Base-by-base conservation (phyloP, 2,113 vertebrate genomes). In the Nerophis ophidion region DNA sequence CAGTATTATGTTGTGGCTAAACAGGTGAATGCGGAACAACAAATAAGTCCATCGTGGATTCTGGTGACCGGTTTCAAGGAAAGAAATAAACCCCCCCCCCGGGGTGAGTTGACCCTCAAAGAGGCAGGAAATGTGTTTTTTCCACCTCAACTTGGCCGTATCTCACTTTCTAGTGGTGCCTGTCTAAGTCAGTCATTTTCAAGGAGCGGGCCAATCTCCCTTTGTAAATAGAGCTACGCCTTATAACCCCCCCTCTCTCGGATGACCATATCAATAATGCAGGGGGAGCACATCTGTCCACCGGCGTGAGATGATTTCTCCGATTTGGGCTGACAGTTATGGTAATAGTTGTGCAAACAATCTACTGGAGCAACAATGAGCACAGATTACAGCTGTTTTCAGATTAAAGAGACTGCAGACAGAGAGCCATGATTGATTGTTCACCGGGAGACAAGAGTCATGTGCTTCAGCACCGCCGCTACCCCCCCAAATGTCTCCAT, bases 341-440 rank as follows among this genome's bases (percentile, higher is more conserved):
- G 94, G 93, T 96, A 95, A 97, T 97, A 92, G 93, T 98, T 98
- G 94, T 92, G 92, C 93, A 94, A 95, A 98, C 93, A 97, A 94
- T 95, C 94, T 93, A 93, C 92, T 93, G 88, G 79, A 90, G 92
- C 93, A 92, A 91, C 93, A 94, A 91, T 91, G 93, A 91, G 90
- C 84, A 81, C 90, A 91, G 93, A 95, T 95, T 97, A 98, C 93
- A 95, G 93, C 92, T 94, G 93, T 94, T 97, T 94, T 93, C 91
- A 94, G 91, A 93, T 92, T 90, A 89, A 82, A 85, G 90, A 85
- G 1, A 57, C 89, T 91, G 88, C 90, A 89, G 88, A 89, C 5
- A 11, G 91, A 91, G 91, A 83, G 84, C 84, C 85, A 93, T 96
- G 94, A 97, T 92, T 91, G 91, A 97, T 94, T 92, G 83, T 89